Evolutionary conservation across 2,113 vertebrate species (phyloP).

Genomic region (Abramis brama): DNA sequence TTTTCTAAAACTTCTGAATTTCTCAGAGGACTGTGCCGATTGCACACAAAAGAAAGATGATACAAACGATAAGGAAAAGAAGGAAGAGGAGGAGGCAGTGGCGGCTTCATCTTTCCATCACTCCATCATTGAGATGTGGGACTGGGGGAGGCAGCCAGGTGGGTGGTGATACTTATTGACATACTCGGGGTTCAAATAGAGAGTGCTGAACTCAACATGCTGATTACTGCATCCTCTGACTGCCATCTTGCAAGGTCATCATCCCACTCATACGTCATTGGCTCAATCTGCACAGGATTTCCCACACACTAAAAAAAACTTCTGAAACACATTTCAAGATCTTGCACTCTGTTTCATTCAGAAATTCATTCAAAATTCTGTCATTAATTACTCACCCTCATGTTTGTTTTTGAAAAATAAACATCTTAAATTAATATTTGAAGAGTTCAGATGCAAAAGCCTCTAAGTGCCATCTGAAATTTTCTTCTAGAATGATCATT

Average conservation of each 20-base stretch:
- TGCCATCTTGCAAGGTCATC: conserved; percentile 41
- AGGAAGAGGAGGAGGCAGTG: conserved; percentile 89
- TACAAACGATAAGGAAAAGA: conserved; percentile 93
- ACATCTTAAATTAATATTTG: too few species aligned
- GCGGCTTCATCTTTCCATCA: conserved; percentile 79
- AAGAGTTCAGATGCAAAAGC: too few species aligned
- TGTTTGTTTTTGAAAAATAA: too few species aligned
- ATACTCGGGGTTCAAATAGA: neutral
- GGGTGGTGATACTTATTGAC: conserved; percentile 54
- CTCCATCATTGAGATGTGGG: conserved; percentile 97
- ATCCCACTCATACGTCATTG: conserved; percentile 19
- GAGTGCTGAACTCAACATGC: conserved; percentile 46
- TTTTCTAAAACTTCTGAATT: neutral
- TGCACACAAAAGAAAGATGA: conserved; percentile 93
- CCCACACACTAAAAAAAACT: neutral
- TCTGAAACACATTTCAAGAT: neutral
- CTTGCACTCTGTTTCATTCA: neutral
- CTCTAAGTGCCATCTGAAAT: too few species aligned
- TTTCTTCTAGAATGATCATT: too few species aligned
- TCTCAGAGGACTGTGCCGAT: conserved; percentile 87
- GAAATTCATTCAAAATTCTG: too few species aligned
- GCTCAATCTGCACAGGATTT: conserved; percentile 8
- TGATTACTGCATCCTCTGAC: conserved; percentile 30
- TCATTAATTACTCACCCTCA: too few species aligned
- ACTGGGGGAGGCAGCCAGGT: conserved; percentile 98